A percentile compares a stretch with the other conserved stretches of the same genome.
Evolutionary conservation across 2,113 vertebrate species (phyloP).

Genomic region (Mus musculus): DNA sequence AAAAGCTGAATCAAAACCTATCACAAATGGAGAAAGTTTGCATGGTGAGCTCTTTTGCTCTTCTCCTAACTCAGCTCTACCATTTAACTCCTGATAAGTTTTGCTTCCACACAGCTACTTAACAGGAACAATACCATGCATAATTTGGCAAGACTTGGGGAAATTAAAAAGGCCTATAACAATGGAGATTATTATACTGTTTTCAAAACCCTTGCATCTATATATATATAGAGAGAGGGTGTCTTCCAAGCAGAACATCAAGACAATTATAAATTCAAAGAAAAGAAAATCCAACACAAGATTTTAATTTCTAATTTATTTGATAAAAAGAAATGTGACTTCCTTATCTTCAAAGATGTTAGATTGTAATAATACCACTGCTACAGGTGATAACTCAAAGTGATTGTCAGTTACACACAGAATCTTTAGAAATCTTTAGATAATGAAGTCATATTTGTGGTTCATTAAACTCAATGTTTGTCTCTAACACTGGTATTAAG

Average conservation of each 20-base stretch:
- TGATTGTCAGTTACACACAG: background rate
- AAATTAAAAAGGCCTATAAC: background rate
- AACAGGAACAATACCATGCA: background rate
- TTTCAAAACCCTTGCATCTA: background rate
- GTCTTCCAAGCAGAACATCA: background rate
- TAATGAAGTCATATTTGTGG: constrained; percentile 1
- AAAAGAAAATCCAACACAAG: background rate
- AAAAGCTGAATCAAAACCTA: background rate
- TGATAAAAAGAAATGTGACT: background rate
- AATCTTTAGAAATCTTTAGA: constrained; percentile 47
- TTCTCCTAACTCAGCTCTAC: background rate
- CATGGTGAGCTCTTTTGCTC: background rate
- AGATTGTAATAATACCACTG: background rate
- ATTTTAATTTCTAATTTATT: constrained; percentile 13
- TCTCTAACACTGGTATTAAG: background rate
- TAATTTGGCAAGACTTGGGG: background rate
- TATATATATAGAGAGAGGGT: too few relatives aligned
- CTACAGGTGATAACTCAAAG: background rate
- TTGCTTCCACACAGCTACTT: background rate
- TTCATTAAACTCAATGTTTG: constrained; percentile 52
- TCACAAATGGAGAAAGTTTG: background rate
- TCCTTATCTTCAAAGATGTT: background rate
- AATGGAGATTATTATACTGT: too few relatives aligned
- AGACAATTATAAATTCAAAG: background rate
- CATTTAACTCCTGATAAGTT: background rate